Conservation (phyloP, 2,888 invertebrate genomes). For the Limnephilus lunatus region DNA sequence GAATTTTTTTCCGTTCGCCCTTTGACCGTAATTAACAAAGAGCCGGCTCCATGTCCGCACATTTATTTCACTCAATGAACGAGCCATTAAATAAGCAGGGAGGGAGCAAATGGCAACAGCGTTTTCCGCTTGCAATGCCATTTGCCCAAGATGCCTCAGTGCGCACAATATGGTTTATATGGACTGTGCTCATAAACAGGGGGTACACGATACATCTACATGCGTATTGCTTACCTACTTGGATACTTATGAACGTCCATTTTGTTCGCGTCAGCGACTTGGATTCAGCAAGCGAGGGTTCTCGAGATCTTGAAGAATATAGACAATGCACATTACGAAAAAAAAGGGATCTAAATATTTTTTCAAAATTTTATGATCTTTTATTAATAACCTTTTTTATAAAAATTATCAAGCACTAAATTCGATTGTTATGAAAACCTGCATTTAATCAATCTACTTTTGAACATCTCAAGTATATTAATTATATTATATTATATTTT, state of each 20-base stretch:
- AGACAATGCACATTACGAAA: neutral
- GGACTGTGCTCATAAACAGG: neutral
- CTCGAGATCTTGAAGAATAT: neutral
- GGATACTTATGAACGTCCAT: slow-evolving; percentile 13
- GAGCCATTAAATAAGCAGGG: slow-evolving; percentile 61
- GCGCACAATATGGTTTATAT: slow-evolving; percentile 63
- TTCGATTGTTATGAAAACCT: too few species aligned
- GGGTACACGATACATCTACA: neutral
- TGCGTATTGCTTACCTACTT: neutral
- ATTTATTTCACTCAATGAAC: slow-evolving; percentile 65
- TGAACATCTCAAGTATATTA: too few species aligned
- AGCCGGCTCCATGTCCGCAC: slow-evolving; percentile 51
- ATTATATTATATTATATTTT: too few species aligned
- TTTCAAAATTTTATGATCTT: too few species aligned
- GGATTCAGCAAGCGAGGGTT: neutral
- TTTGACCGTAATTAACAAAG: slow-evolving; percentile 51
- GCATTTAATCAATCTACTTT: too few species aligned
- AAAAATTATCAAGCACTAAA: too few species aligned
- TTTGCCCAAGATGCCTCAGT: slow-evolving; percentile 59
- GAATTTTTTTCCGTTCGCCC: neutral
- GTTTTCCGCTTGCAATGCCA: slow-evolving; percentile 50
- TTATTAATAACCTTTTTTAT: too few species aligned
- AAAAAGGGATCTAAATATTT: too few species aligned
- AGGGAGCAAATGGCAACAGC: slow-evolving; percentile 45
- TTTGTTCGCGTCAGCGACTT: slow-evolving; percentile 8